Conservation (phyloP, 2,888 invertebrate genomes). For the Limnephilus lunatus region DNA sequence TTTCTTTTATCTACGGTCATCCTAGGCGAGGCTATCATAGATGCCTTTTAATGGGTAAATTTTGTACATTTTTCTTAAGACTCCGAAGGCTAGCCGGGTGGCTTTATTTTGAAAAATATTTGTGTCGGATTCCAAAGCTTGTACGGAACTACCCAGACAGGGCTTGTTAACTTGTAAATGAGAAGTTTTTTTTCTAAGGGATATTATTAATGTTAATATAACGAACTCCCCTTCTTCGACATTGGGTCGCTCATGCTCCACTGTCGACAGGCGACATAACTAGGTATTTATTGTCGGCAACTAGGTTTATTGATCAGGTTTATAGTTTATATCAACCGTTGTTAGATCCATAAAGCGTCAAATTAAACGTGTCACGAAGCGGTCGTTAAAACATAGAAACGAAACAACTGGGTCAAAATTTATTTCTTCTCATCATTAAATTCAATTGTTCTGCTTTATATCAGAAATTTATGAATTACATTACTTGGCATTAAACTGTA, state of each 20-base stretch:
- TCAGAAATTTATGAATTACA: not conserved
- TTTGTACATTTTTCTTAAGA: no score
- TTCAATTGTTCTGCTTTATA: not conserved
- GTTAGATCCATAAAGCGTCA: not conserved
- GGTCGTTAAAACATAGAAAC: not conserved
- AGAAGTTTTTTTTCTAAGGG: no score
- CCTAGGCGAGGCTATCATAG: no score
- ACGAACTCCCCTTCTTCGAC: not conserved
- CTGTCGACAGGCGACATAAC: not conserved
- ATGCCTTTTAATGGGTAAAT: no score
- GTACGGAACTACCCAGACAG: no score
- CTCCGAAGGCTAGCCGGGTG: no score
- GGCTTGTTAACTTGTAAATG: no score
- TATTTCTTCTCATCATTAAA: not conserved
- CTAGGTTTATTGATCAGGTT: not conserved
- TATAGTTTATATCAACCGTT: not conserved
- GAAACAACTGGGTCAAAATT: not conserved
- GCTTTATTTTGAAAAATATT: no score
- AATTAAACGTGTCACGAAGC: conserved; percentile 2
- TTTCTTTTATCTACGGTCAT: no score
- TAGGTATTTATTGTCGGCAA: not conserved
- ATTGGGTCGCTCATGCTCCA: not conserved
- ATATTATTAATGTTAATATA: not conserved
- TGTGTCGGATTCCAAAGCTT: no score
- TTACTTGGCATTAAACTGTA: not conserved